phyloP scores from a whole-genome alignment of 2,888 invertebrate species.

The Chaetoderma sp. region DNA sequence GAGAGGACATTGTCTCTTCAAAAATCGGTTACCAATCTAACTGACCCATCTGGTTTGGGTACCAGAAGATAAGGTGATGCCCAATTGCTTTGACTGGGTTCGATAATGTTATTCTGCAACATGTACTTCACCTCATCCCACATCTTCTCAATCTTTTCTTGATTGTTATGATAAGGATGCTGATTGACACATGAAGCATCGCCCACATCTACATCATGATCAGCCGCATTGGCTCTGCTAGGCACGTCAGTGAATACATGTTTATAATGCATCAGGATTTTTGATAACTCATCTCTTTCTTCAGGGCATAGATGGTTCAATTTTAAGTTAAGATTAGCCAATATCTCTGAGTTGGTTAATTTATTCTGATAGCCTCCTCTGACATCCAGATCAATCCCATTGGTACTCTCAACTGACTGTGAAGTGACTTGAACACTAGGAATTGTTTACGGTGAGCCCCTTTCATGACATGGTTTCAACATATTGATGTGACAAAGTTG shows the following conservation, averaged over 20 bases:
- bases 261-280: conserved; percentile 3
- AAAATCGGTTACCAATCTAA: conserved; percentile 38
- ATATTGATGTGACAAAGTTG: conserved; percentile 36
- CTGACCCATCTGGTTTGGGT: conserved; percentile 29
- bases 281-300: background rate
- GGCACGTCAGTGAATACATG: conserved; percentile 19
- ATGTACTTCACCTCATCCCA: conserved; percentile 35
- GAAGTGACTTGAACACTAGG: no score
- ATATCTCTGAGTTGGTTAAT: no score
- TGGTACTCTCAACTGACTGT: no score
- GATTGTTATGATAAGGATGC: conserved; percentile 14
- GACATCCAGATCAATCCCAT: no score
- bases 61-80: conserved; percentile 41
- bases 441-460: no score
- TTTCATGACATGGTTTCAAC: conserved; percentile 27
- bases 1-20: conserved; percentile 39
- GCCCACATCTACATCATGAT: conserved; percentile 21
- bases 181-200: conserved; percentile 17
- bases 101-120: conserved; percentile 42
- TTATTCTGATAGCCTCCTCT: no score
- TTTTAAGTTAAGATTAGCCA: no score
- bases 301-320: no score
- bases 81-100: conserved; percentile 38
- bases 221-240: background rate
- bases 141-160: conserved; percentile 13